Evolutionary conservation across 1,140 invertebrate species (phyloP).

Genomic region (Armadillidium nasatum): DNA sequence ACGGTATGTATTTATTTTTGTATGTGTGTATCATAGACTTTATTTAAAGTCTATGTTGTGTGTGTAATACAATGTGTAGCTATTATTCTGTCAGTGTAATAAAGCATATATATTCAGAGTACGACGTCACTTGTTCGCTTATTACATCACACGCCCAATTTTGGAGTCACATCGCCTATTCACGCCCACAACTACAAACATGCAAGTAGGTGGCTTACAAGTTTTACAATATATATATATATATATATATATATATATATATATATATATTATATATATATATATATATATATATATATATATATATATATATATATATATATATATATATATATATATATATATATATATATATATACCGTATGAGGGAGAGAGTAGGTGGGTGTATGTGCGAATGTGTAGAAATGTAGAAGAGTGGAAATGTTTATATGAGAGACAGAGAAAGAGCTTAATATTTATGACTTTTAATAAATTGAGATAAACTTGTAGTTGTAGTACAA

Average conservation of each 20-base stretch:
- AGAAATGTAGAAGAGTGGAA: too few relatives aligned
- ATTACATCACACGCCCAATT: conserved; percentile 1
- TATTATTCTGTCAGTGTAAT: not conserved
- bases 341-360: not conserved
- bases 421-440: too few relatives aligned
- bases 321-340: conserved; percentile 26
- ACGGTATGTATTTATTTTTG: too few relatives aligned
- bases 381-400: too few relatives aligned
- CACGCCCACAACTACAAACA: not conserved
- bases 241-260: conserved; percentile 18
- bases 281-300: conserved; percentile 7
- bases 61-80: too few relatives aligned
- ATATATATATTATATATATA: conserved; percentile 20
- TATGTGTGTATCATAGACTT: too few relatives aligned
- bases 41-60: too few relatives aligned
- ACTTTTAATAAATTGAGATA: too few relatives aligned
- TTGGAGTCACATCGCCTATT: not conserved
- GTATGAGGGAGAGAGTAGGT: not conserved
- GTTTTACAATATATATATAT: not conserved
- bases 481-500: too few relatives aligned
- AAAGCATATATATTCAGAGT: not conserved
- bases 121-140: not conserved
- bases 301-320: conserved; percentile 26
- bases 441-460: too few relatives aligned
- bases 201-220: not conserved